Conservation (phyloP, 2,888 invertebrate genomes). For the Oeneis ivallda region DNA sequence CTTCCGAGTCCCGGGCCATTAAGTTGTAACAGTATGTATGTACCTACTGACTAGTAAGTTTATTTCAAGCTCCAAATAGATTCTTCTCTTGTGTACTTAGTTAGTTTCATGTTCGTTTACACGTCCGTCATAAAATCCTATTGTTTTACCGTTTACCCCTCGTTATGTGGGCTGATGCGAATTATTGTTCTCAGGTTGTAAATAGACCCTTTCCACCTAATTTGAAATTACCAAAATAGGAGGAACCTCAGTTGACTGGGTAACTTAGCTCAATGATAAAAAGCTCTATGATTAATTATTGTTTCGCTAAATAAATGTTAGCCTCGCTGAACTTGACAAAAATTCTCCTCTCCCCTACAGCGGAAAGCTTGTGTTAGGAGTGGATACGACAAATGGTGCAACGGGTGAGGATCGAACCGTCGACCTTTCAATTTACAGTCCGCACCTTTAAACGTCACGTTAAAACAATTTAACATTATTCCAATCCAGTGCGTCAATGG, state of each 20-base stretch:
- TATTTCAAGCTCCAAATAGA: slow-evolving; percentile 14
- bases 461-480: too few relatives aligned
- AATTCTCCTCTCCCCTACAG: too few relatives aligned
- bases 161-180: not conserved
- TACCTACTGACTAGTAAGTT: not conserved
- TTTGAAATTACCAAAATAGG: not conserved
- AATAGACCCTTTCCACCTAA: not conserved
- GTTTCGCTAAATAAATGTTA: too few relatives aligned
- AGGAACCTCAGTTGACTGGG: not conserved
- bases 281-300: not conserved
- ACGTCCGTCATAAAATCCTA: slow-evolving; percentile 16
- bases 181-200: not conserved
- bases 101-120: slow-evolving; percentile 14
- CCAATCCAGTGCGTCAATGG: too few relatives aligned
- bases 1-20: too few relatives aligned
- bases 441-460: too few relatives aligned
- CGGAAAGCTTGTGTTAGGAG: too few relatives aligned
- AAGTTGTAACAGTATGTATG: not conserved
- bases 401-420: too few relatives aligned
- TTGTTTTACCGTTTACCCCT: slow-evolving; percentile 9
- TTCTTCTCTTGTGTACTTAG: slow-evolving; percentile 12
- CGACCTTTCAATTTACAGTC: too few relatives aligned
- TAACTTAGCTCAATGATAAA: not conserved
- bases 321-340: too few relatives aligned
- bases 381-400: too few relatives aligned